These are phyloP conservation scores for Ursus arctos DNA, from an alignment of 2,113 vertebrate species.

Conservation along the genomic window DNA sequence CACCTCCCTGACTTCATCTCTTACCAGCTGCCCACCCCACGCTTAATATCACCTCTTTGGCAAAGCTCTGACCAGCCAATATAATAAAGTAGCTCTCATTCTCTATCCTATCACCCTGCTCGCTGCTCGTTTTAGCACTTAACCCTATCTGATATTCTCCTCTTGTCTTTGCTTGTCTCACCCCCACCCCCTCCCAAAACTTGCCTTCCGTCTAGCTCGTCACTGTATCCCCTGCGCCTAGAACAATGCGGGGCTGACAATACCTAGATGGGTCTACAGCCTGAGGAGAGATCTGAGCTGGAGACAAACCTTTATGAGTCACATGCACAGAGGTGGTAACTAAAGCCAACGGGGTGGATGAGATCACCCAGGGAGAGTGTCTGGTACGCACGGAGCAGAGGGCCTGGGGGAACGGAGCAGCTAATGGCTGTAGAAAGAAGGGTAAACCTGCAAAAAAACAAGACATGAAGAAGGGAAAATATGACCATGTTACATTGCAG, in stretches of 20 bases:
- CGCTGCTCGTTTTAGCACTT: not conserved
- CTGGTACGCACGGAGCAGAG: not conserved
- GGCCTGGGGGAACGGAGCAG: not conserved
- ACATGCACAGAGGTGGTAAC: not conserved
- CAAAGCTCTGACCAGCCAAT: not conserved
- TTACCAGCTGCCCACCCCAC: not conserved
- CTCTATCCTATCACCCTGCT: not conserved
- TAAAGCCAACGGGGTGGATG: not conserved
- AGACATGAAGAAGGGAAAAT: not conserved
- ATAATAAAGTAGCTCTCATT: not conserved
- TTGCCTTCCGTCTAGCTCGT: not conserved
- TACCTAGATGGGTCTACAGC: not conserved
- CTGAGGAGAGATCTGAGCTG: not conserved
- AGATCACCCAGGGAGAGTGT: not conserved
- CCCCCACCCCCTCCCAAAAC: not conserved
- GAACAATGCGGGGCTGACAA: conserved; percentile 20
- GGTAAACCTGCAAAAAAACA: not conserved
- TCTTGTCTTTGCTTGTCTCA: not conserved
- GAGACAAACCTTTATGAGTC: not conserved
- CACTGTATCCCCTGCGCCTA: not conserved
- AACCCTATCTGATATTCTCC: not conserved
- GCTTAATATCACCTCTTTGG: not conserved
- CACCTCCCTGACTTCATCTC: not conserved
- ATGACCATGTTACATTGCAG: accelerated
- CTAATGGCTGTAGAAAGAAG: not conserved